Evolutionary conservation across 92 coral and sea anemone genomes (phyloP), one percentile per base, ranked within the genome.

Genomic region (Diadumene lineata): DNA sequence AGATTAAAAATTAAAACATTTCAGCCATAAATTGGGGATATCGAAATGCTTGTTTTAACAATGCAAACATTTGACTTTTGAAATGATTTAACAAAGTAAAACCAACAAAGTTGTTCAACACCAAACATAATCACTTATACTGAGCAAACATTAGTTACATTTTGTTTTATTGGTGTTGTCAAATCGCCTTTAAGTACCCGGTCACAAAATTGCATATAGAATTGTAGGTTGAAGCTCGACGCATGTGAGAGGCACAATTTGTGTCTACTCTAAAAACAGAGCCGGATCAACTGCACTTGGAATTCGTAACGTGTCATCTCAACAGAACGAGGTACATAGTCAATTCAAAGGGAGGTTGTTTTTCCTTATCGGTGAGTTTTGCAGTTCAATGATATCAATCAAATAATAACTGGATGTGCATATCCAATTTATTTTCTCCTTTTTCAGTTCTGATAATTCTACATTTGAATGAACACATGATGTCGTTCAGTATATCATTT

Each of bases 41-140:
- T 50, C 11, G 18, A 11, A n/a, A 15, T 72, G 77, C 66, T 56
- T 56, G 77, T 32, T 57, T 72, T 72, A 32, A 6, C 22, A 11
- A 13, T 1, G n/a, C 55, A 72, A 72, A 72, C 67, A 72, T 72
- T 62, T 72, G 50, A 55, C 66, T 72, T 72, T 62, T 1, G 43
- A 28, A 62, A 28, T 62, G 43, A 62, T 62, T 62, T 72, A 1
- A 56, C 53, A 27, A 56, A 44, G 58, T 27, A 56, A 56, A 57
- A 16, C 50, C 67, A 72, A 72, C 66, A 72, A 56, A 29, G 29
- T 18, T 57, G 25, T 32, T 1, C 22, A 56, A 57, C 13, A 10
- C 1, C 31, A 72, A 72, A 18, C 34, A 33, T 27, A 66, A 55
- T 55, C 50, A 19, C 50, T 71, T 53, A 71, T 65, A 11, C 0